These are phyloP conservation scores for Dendrolimus houi DNA, from an alignment of 2,888 invertebrate genomes.

Conservation along the genomic window DNA sequence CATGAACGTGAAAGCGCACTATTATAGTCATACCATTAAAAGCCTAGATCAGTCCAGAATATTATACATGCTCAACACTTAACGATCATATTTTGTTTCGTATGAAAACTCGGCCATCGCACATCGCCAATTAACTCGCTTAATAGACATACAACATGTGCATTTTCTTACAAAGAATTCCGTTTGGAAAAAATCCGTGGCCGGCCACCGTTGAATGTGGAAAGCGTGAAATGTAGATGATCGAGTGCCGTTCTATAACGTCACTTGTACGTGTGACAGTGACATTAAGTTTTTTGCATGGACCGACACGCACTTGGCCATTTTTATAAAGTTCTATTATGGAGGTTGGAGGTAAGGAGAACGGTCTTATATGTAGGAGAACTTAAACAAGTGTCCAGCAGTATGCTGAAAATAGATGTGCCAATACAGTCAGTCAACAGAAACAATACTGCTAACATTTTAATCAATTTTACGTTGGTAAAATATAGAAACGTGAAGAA, in stretches of 20 bases:
- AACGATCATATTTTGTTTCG: background rate
- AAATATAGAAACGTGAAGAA: too few relatives aligned
- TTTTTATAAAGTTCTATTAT: too few relatives aligned
- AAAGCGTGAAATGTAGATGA: conserved; percentile 57
- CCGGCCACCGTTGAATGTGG: conserved; percentile 47
- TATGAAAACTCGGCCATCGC: conserved; percentile 39
- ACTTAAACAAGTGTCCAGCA: too few relatives aligned
- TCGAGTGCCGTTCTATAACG: conserved; percentile 4
- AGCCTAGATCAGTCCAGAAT: background rate
- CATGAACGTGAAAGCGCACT: too few relatives aligned
- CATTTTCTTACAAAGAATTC: conserved; percentile 65
- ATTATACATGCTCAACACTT: conserved; percentile 1
- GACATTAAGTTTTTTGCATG: background rate
- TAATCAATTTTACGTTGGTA: too few relatives aligned
- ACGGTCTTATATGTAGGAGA: too few relatives aligned
- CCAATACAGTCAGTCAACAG: too few relatives aligned
- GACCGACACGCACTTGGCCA: too few relatives aligned
- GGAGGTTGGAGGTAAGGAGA: too few relatives aligned
- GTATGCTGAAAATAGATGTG: too few relatives aligned
- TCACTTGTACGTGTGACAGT: conserved; percentile 14
- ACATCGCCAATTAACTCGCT: conserved; percentile 57
- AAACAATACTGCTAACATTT: too few relatives aligned
- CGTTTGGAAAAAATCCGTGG: conserved; percentile 45
- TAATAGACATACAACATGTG: conserved; percentile 38
- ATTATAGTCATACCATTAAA: too few relatives aligned